Conservation (phyloP, 2,797 vertebrate genomes). For the Ataeniobius toweri region DNA sequence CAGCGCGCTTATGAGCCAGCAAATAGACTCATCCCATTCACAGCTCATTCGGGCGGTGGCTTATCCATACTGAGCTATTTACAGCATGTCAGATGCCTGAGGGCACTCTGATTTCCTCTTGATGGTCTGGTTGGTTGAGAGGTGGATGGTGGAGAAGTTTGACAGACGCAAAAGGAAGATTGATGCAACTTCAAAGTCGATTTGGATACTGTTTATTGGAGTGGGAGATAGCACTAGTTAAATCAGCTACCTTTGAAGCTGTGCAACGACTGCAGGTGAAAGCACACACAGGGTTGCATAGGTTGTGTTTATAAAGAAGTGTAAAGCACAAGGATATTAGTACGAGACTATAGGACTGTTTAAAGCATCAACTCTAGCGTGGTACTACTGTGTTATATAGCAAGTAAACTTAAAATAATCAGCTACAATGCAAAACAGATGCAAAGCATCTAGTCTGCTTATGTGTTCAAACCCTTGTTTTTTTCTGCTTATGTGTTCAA, state of each 20-base stretch:
- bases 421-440: background rate
- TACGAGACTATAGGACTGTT: background rate
- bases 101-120: conserved; percentile 61
- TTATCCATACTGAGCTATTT: conserved; percentile 57
- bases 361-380: background rate
- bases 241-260: conserved; percentile 67
- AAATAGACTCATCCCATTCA: conserved; percentile 70
- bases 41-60: conserved; percentile 40
- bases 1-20: conserved; percentile 48
- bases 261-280: conserved; percentile 42
- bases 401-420: background rate
- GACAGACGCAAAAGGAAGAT: conserved; percentile 72
- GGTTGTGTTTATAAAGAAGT: background rate
- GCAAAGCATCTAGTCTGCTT: background rate
- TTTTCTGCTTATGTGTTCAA: no score
- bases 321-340: background rate
- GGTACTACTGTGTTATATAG: background rate
- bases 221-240: conserved; percentile 57
- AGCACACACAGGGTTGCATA: background rate
- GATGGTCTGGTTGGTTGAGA: conserved; percentile 55
- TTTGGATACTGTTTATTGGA: conserved; percentile 58
- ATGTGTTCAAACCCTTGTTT: no score
- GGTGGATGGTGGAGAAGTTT: conserved; percentile 63
- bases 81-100: conserved; percentile 62
- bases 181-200: conserved; percentile 68